Evolutionary conservation across 2,797 vertebrate species (phyloP).

Genomic region (Platalea minor): DNA sequence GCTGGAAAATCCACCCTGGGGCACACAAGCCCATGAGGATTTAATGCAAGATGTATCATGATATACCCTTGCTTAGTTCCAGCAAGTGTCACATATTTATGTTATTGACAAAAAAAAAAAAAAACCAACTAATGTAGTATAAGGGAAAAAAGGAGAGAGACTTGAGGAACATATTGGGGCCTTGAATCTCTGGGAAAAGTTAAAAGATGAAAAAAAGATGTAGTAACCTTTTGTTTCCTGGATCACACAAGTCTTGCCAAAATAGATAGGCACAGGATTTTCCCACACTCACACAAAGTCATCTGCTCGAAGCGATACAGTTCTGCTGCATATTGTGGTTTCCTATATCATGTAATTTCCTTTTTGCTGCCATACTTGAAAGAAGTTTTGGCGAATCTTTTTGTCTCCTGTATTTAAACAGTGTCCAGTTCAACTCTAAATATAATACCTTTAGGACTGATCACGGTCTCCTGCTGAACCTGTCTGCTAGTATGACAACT

Average conservation of each 20-base stretch:
- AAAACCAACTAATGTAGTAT: not conserved
- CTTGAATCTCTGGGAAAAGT: not conserved
- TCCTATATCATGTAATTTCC: not conserved
- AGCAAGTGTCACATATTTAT: not conserved
- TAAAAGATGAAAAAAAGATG: not conserved
- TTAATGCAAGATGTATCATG: not conserved
- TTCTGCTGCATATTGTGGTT: not conserved
- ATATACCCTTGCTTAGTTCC: not conserved
- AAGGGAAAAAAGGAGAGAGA: not conserved
- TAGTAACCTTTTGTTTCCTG: not conserved
- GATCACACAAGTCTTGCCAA: not conserved
- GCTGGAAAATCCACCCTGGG: not conserved
- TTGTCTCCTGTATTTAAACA: not conserved
- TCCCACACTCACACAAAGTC: not conserved
- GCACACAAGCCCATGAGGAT: not conserved
- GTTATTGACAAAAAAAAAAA: not conserved
- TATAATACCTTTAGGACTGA: not conserved
- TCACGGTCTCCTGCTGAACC: not conserved
- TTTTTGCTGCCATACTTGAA: not conserved
- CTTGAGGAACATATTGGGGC: accelerated
- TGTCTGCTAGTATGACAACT: not conserved
- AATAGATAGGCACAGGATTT: not conserved
- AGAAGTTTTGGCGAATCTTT: not conserved
- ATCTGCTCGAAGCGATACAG: not conserved
- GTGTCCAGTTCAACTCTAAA: not conserved